These are phyloP conservation scores for Anarrhichthys ocellatus DNA, from an alignment of 2,113 vertebrate species.

Conservation along the genomic window DNA sequence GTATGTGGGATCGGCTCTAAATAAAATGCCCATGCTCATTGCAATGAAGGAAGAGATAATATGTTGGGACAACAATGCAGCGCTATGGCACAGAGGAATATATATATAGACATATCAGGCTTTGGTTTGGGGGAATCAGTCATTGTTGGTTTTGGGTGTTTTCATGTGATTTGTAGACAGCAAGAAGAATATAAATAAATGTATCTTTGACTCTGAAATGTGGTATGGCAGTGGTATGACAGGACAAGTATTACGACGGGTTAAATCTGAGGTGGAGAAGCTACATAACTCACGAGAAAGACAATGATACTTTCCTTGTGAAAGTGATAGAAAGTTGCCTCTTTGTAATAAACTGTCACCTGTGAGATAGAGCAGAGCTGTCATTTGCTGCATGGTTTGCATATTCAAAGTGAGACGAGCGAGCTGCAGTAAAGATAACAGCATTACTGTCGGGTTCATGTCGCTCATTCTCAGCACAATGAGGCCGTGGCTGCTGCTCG, in stretches of 20 bases:
- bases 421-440: slow-evolving; percentile 57
- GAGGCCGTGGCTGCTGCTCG: slow-evolving; percentile 64
- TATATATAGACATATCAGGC: not conserved
- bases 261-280: not conserved
- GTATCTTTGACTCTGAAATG: not conserved
- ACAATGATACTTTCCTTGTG: not conserved
- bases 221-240: too few species aligned
- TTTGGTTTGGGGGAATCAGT: not conserved
- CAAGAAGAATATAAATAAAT: not conserved
- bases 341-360: not conserved
- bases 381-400: slow-evolving; percentile 41
- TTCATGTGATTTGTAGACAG: not conserved
- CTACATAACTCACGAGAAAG: too few species aligned
- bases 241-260: not conserved
- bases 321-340: not conserved
- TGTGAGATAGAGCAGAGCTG: slow-evolving; percentile 14
- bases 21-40: not conserved
- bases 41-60: not conserved
- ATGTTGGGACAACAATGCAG: not conserved
- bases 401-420: slow-evolving; percentile 65
- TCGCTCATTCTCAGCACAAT: slow-evolving; percentile 42
- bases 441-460: not conserved
- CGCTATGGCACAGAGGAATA: not conserved
- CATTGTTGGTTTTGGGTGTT: not conserved
- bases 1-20: not conserved